Percentiles rank a stretch among this genome's conserved stretches.
Evolutionary conservation across 2,113 vertebrate species (phyloP).

Genomic region (Synchiropus splendidus): DNA sequence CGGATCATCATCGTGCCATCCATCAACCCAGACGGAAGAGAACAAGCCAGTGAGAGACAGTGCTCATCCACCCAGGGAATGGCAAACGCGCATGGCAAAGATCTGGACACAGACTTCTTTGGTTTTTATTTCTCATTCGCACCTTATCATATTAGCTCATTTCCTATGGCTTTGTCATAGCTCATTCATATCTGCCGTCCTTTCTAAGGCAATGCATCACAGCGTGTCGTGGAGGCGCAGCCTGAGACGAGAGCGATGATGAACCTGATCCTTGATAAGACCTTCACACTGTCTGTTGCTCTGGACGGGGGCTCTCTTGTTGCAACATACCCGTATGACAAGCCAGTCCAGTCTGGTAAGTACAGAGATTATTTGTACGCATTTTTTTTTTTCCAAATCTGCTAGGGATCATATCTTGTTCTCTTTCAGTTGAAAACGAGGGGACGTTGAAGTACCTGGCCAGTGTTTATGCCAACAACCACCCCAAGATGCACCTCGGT

Average conservation of each 20-base stretch:
- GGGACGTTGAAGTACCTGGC: conserved; percentile 89
- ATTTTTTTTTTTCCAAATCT: background rate
- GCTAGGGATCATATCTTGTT: background rate
- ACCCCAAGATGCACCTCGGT: conserved; percentile 86
- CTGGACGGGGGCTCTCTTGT: conserved; percentile 89
- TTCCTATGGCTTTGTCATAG: no score
- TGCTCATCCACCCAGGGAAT: conserved; percentile 75
- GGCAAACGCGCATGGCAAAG: conserved; percentile 74
- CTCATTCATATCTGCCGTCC: no score
- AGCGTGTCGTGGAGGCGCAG: conserved; percentile 59
- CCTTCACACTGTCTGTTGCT: conserved; percentile 84
- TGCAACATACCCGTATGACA: conserved; percentile 89
- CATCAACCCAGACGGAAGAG: conserved; percentile 90
- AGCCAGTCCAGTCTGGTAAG: conserved; percentile 83
- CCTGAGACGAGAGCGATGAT: conserved; percentile 88
- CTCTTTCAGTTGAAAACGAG: conserved; percentile 79
- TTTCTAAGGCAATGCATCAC: conserved; percentile 77
- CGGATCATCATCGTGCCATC: conserved; percentile 89
- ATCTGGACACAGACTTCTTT: conserved; percentile 89
- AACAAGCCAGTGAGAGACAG: conserved; percentile 78
- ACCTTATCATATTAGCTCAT: no score
- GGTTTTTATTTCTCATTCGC: conserved; percentile 57
- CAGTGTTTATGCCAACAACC: conserved; percentile 85
- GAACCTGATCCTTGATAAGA: conserved; percentile 79
- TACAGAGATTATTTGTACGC: background rate